Evolutionary conservation across 2,888 invertebrate genomes (phyloP), one percentile per base, ranked within the genome.

Genomic region (Leptinotarsa peninsularis): DNA sequence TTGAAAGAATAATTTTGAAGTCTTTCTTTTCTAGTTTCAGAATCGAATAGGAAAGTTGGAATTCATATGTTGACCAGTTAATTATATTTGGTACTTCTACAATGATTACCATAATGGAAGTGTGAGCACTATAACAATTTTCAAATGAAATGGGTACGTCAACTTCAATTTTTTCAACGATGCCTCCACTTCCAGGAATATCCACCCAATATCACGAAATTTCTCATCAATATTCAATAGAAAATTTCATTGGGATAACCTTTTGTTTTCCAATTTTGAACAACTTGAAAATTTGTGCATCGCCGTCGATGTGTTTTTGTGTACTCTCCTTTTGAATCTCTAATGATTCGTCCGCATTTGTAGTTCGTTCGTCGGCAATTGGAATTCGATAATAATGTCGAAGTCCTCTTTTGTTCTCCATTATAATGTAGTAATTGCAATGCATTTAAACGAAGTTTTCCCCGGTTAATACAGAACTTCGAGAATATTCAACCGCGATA

Each of bases 301-400:
- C 63, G 21, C 33, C 33, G 33, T 33, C 17, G 33, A 54, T 72
- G 69, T 73, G 33, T 73, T 76, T 67, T 71, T 58, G 54, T 17
- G 67, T 21, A 66, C 50, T 71, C 72, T 75, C 71, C 75, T 75
- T 73, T 18, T 72, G 71, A 75, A 73, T 77, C 72, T 74, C 74
- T 76, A 76, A 78, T 76, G 74, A 74, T 72, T 76, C 67, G 66
- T 66, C 71, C 56, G 67, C 66, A 49, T 69, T 72, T 75, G 33
- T 63, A 27, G 14, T 66, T 49, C 69, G 17, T 63, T 49, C 67
- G 13, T 67, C 76, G 66, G 60, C 76, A 78, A 78, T 78, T 74
- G 70, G 68, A 78, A 76, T 78, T 78, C 78, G 73, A 78, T 78
- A 76, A 78, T 33, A 43, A 63, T 72, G 76, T 78, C 72, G 74